Percentiles rank a stretch among this genome's conserved stretches.
Conservation (phyloP, 2,113 vertebrate species). For the Saccopteryx leptura region DNA sequence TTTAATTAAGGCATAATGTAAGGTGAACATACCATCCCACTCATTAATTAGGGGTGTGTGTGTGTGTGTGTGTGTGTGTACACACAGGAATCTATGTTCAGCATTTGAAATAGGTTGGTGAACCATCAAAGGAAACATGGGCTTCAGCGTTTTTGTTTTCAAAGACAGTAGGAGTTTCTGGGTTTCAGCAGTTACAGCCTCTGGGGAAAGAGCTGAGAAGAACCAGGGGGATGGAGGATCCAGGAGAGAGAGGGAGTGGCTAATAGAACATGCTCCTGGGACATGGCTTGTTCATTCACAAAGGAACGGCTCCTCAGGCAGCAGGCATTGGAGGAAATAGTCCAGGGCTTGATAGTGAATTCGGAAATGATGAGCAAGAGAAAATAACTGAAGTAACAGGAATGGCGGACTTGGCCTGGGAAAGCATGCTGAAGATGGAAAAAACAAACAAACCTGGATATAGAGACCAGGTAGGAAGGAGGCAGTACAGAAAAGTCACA, state of each 20-base stretch:
- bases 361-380: background rate
- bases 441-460: background rate
- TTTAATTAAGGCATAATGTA: background rate
- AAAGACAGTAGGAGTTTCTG: background rate
- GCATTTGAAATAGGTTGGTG: background rate
- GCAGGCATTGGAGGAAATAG: background rate
- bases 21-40: background rate
- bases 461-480: background rate
- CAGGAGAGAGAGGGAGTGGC: background rate
- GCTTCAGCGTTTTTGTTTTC: background rate
- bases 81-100: background rate
- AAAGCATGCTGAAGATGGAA: background rate
- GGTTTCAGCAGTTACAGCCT: background rate
- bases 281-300: background rate
- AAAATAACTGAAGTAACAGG: background rate
- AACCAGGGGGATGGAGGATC: background rate
- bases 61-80: background rate
- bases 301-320: background rate
- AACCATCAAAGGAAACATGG: background rate
- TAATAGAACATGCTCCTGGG: background rate
- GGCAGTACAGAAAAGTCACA: background rate
- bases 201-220: background rate
- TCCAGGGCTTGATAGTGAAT: background rate
- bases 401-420: background rate
- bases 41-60: background rate